A percentile compares a stretch with the other conserved stretches of the same genome.
Evolutionary conservation across 2,113 vertebrate species (phyloP).

Genomic region (Ramphastos sulfuratus): DNA sequence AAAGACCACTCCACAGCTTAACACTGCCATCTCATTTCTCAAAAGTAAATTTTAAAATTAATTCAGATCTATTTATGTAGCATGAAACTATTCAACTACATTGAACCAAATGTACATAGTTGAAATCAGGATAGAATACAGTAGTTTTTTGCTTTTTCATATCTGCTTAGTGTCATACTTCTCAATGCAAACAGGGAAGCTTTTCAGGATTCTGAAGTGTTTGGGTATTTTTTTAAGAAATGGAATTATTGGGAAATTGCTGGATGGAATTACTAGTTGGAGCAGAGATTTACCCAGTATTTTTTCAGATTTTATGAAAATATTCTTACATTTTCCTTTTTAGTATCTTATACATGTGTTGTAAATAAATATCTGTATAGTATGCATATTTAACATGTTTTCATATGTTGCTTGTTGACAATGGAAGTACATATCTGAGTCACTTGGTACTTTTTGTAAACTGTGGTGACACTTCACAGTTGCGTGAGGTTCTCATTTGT

Average conservation of each 20-base stretch:
- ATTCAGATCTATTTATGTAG: not conserved
- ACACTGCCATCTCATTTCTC: not conserved
- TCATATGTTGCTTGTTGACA: not conserved
- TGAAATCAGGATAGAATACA: not conserved
- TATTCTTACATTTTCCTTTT: not conserved
- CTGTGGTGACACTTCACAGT: not conserved
- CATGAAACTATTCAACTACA: not conserved
- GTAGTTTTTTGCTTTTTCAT: not conserved
- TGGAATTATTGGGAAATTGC: not conserved
- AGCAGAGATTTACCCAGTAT: not conserved
- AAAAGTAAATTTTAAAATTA: not conserved
- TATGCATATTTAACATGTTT: accelerated
- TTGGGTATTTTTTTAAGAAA: not conserved
- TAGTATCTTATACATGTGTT: not conserved
- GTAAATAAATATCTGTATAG: not conserved
- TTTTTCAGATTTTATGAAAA: not conserved
- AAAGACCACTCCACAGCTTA: not conserved
- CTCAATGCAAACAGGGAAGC: not conserved
- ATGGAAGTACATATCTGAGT: not conserved
- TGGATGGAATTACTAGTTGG: not conserved
- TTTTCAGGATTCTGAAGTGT: not conserved
- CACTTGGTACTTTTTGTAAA: not conserved
- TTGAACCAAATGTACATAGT: not conserved
- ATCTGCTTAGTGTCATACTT: not conserved
- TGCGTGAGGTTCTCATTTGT: not conserved